These are phyloP conservation scores for Trissolcus basalis DNA, from an alignment of 1,140 invertebrate species.

Conservation along the genomic window DNA sequence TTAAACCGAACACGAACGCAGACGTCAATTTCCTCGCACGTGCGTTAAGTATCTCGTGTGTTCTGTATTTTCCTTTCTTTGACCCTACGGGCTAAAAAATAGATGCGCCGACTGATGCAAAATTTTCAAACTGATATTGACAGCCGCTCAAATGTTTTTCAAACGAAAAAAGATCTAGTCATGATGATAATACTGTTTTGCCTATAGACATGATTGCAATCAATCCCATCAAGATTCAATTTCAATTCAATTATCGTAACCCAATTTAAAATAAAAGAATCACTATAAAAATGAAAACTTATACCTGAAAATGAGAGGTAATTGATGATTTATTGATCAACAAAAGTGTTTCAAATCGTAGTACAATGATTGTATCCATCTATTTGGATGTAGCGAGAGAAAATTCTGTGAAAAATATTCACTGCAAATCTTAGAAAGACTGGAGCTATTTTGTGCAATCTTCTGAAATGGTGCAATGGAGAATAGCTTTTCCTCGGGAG, in stretches of 20 bases:
- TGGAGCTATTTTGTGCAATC: slow-evolving; percentile 1
- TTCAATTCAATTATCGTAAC: too few relatives aligned
- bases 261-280: neutral
- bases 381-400: neutral
- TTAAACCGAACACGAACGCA: slow-evolving; percentile 6
- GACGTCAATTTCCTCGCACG: slow-evolving; percentile 46
- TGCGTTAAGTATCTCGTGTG: slow-evolving; percentile 38
- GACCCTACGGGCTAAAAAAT: slow-evolving; percentile 15
- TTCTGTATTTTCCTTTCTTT: slow-evolving; percentile 33
- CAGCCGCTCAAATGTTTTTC: neutral
- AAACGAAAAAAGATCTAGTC: neutral
- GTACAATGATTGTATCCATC: too few relatives aligned
- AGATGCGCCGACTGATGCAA: slow-evolving; percentile 3
- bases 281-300: too few relatives aligned
- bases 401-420: neutral
- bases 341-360: too few relatives aligned
- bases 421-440: neutral
- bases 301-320: too few relatives aligned
- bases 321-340: too few relatives aligned
- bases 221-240: too few relatives aligned
- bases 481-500: neutral
- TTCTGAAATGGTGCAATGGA: neutral
- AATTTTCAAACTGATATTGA: slow-evolving; percentile 14
- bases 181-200: too few relatives aligned
- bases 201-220: too few relatives aligned